Base-by-base conservation (phyloP, 2,113 vertebrate genomes). In the Crypturellus undulatus region DNA sequence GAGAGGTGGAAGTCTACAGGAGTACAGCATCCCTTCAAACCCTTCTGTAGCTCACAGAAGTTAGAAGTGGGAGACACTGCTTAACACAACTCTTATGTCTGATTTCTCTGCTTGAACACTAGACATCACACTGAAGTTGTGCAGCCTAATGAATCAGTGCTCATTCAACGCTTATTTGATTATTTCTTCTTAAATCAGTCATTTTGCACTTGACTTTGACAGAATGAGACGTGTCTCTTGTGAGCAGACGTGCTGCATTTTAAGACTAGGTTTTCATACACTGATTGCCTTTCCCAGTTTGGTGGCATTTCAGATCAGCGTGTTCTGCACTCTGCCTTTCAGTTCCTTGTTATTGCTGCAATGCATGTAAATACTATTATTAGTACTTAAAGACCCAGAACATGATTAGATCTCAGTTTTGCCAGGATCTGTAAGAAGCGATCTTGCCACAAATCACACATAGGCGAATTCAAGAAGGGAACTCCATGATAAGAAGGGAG, bases 201-300 rank as follows among this genome's bases (percentile, higher is more conserved):
- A 17, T 68, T 92, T 84, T 64, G 10, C 1, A 1, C 32, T 65
- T 59, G 69, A 36, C 80, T 80, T 52, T 77, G 20, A 40, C 36
- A n/a, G 38, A 32, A n/a, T 1, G 9, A 73, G n/a, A 71, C 63
- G 43, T 52, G 51, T 49, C 36, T 59, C 24, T 56, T 14, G 4
- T 12, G 45, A 78, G 63, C 17, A 0, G 13, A 36, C 36, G 60
- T 0, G 0, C 25, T 85, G 47, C 60, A 17, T 11, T 9, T 67
- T 67, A 43, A 56, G 52, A 15, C 34, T 60, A 10, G 43, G 26
- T n/a, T 72, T 18, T 81, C 34, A 18, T 56, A n/a, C 11, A 0
- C 63, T 32, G 54, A 58, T 16, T 40, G 9, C 65, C 21, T 40
- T 49, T 80, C 52, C 25, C 9, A 2, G 34, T 38, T 38, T 64